Evolutionary conservation across 2,797 vertebrate species (phyloP).

Genomic region (Pelochelys cantorii): DNA sequence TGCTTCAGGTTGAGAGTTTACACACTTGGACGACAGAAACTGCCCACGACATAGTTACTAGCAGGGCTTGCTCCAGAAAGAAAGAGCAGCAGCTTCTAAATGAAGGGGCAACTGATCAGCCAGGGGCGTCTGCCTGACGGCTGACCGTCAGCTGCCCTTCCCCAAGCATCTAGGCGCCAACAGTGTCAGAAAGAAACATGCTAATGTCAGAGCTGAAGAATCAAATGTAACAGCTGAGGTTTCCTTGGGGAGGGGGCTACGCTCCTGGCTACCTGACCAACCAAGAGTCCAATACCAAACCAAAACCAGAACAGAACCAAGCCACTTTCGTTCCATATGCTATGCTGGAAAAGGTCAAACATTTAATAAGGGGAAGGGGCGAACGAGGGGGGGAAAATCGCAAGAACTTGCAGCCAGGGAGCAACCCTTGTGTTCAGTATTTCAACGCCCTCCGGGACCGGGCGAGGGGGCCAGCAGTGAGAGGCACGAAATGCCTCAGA

Average conservation of each 20-base stretch:
- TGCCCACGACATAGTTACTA: not conserved
- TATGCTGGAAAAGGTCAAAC: too few relatives aligned
- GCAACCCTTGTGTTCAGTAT: not conserved
- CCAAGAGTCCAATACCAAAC: not conserved
- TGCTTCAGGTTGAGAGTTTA: rapidly evolving
- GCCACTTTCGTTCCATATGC: conserved; percentile 26
- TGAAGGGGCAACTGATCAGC: not conserved
- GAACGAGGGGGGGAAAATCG: conserved; percentile 23
- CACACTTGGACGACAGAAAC: rapidly evolving
- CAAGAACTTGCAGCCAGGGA: conserved; percentile 28
- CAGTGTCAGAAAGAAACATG: not conserved
- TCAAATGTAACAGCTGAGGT: not conserved
- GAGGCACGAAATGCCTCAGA: not conserved
- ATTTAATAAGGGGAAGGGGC: conserved; percentile 33
- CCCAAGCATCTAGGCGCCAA: not conserved
- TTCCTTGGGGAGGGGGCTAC: rapidly evolving
- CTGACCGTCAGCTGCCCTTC: not conserved
- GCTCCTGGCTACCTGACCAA: not conserved
- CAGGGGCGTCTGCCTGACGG: not conserved
- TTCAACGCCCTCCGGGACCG: conserved; percentile 1
- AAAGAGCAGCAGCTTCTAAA: not conserved
- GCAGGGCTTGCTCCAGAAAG: rapidly evolving
- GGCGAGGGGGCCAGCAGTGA: conserved; percentile 25
- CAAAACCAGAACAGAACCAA: conserved; percentile 62
- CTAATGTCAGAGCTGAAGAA: not conserved